Conservation (phyloP, 2,888 invertebrate species). For the Drosophila borborema region DNA sequence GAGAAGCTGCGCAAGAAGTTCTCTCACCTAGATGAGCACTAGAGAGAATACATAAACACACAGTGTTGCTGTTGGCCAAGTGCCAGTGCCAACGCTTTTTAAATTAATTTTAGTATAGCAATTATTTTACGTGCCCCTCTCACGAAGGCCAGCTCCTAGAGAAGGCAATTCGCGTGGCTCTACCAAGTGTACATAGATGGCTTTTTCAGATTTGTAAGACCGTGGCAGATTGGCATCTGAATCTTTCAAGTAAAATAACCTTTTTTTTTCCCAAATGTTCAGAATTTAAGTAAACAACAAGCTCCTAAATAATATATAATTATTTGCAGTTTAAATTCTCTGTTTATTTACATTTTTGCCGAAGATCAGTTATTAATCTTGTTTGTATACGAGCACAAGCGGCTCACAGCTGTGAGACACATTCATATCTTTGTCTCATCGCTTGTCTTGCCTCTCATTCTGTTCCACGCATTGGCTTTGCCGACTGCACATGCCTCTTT, state of each 20-base stretch:
- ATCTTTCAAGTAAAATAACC: background rate
- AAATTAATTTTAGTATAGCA: slow-evolving; percentile 40
- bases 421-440: slow-evolving; percentile 16
- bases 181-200: slow-evolving; percentile 1
- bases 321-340: background rate
- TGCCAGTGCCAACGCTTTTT: slow-evolving; percentile 19
- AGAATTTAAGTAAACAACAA: background rate
- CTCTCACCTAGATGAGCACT: slow-evolving; percentile 90
- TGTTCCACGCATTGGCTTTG: background rate
- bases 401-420: background rate
- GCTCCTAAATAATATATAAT: background rate
- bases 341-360: slow-evolving; percentile 2
- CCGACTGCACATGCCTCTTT: background rate
- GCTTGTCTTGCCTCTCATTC: slow-evolving; percentile 4
- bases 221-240: background rate
- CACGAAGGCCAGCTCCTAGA: background rate
- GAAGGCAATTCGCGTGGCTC: background rate
- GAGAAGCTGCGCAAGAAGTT: slow-evolving; percentile 96
- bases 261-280: background rate
- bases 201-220: background rate
- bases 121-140: slow-evolving; percentile 19
- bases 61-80: background rate
- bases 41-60: background rate
- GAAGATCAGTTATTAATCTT: slow-evolving; percentile 8
- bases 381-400: background rate